These are phyloP conservation scores for Stomatorhinus walkeri DNA, from an alignment of 2,797 vertebrate genomes.

Conservation along the genomic window DNA sequence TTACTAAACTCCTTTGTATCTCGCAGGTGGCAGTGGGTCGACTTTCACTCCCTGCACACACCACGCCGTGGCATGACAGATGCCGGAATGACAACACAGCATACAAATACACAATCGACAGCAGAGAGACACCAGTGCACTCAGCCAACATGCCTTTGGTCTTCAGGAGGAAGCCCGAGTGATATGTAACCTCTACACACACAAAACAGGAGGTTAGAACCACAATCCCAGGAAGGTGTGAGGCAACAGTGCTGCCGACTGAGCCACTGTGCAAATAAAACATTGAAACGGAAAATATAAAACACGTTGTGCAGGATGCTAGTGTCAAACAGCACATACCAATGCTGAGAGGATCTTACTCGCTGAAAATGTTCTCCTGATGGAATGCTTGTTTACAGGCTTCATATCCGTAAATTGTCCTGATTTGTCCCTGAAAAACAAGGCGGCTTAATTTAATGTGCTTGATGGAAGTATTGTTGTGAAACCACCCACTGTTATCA, in stretches of 20 bases:
- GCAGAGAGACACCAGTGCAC: neutral
- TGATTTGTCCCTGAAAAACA: neutral
- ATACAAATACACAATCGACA: neutral
- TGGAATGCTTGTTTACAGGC: conserved; percentile 24
- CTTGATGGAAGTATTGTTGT: neutral
- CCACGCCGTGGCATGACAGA: neutral
- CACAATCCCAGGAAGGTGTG: neutral
- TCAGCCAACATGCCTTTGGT: neutral
- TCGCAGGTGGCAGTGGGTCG: neutral
- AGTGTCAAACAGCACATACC: conserved; percentile 26
- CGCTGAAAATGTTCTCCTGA: conserved; percentile 22
- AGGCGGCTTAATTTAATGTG: neutral
- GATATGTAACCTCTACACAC: neutral
- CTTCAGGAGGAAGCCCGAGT: neutral
- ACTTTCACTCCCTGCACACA: neutral
- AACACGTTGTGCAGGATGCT: neutral
- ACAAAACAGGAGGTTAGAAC: neutral
- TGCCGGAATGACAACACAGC: neutral
- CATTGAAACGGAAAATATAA: neutral
- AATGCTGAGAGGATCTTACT: conserved; percentile 9
- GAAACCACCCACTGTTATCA: neutral
- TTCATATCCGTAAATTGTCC: neutral
- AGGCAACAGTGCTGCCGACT: neutral
- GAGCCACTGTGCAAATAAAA: neutral
- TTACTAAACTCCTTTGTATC: neutral